Base-by-base conservation (phyloP, 2,113 vertebrate genomes). In the Bombycilla garrulus region DNA sequence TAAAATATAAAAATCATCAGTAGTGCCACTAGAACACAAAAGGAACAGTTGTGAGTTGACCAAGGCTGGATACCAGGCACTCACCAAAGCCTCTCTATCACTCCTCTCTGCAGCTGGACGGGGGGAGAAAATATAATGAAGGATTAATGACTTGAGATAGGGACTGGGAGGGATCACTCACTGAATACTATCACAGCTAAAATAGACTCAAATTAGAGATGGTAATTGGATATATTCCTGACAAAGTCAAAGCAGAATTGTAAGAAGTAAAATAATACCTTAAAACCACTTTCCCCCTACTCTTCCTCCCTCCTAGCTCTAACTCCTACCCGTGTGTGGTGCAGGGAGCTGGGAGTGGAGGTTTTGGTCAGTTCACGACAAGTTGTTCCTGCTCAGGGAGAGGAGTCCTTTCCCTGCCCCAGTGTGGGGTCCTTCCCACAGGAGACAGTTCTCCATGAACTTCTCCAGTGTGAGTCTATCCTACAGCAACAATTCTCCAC, bases 41-140 rank as follows among this genome's bases (percentile, higher is more conserved):
- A 80, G 26, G 14, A 57, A 22, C 11, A 42, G 21, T 16, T 29
- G 29, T 66, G 21, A 58, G 25, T 11, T 31, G 14, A 25, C 25
- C 10, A 7, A 35, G 7, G 31, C 51, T 86, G 31, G 25, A 50
- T 25, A 40, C 15, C 44, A 50, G 51, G 25, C 51, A 66, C 10
- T 9, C 35, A 35, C 5, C 11, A 57, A 76, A 65, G 35, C 17
- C 8, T 29, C 24, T 48, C 42, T 35, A 11, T 35, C n/a, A 24
- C 5, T 40, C 15, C 29, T 15, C 29, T 48, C 51, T 1, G 4
- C 21, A 35, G 31, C 16, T 50, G 21, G 31, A 42, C 1, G 0
- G 21, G 31, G 7, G 35, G 29, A 57, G 19, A 65, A 66, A 74
- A 57, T 38, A 29, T 13, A 48, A 17, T 0, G 0, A 48, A 40